Base-by-base conservation (phyloP, 2,113 vertebrate genomes). In the Cephalopholis sonnerati region DNA sequence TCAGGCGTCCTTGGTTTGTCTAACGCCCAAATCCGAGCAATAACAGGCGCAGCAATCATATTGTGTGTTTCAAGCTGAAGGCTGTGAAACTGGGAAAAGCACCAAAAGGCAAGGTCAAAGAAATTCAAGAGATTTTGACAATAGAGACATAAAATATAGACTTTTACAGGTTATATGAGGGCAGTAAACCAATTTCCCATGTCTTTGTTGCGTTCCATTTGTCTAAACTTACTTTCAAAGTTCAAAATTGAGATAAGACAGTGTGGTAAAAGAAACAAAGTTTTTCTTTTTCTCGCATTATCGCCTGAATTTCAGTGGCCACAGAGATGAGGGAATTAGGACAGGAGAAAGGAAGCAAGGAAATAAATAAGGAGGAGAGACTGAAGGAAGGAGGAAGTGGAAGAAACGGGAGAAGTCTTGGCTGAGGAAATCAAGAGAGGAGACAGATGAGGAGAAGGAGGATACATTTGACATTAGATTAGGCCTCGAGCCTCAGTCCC, bases 391-490 rank as follows among this genome's bases (percentile, higher is more conserved):
- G 54, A 84, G 61, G 39, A 62, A 76, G 54, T 9, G 57, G 39
- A 74, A 13, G 54, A 64, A 78, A 59, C 6, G 61, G 25, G 51
- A 57, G 75, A 81, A 67, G 25, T 76, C 29, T 12, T 20, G 3
- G 20, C 55, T 48, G 65, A 74, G 61, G 82, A 88, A 78, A 74
- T 79, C 57, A 68, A 24, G 74, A 65, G 18, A 29, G 67, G 51
- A 66, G 76, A 66, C 64, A 68, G 64, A 83, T 10, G 65, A 81
- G 46, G 44, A 55, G 76, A 66, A 24, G 74, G 63, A 81, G 89
- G 85, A 77, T 61, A 57, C 53, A 41, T 84, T 58, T 85, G 92
- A 87, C 90, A 79, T 90, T 90, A 90, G 86, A 90, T 89, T 58
- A 84, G 86, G 75, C 84, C 70, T 20, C 5, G 15, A 77, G 89